phyloP scores from a whole-genome alignment of 35 echinoderm and acorn worm species.

The Stichopus chloronotus region DNA sequence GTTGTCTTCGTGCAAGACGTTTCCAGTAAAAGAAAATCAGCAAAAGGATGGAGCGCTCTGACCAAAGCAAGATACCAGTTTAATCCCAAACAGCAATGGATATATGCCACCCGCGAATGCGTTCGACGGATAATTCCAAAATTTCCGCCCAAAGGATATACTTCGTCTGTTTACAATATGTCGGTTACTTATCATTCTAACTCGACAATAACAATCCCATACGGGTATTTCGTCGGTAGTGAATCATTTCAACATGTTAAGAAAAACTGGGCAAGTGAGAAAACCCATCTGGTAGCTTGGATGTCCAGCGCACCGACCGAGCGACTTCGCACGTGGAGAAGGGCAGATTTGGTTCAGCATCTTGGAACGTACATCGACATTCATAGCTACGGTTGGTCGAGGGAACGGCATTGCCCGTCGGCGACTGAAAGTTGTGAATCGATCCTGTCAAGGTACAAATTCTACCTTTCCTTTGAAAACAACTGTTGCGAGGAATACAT shows the following conservation, averaged over 20 bases:
- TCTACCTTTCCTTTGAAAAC: conserved; percentile 28
- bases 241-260: too few species aligned
- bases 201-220: conserved; percentile 22
- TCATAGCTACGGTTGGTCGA: not conserved
- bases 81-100: conserved; percentile 12
- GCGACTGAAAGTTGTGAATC: not conserved
- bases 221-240: not conserved
- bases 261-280: conserved; percentile 5
- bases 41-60: not conserved
- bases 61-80: not conserved
- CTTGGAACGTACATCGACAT: not conserved
- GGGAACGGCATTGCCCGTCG: not conserved
- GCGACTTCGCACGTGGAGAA: not conserved
- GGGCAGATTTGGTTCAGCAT: not conserved
- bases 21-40: not conserved
- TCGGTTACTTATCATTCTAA: conserved; percentile 32
- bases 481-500: conserved; percentile 44
- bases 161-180: not conserved
- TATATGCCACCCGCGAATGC: conserved; percentile 24
- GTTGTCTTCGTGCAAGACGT: conserved; percentile 9
- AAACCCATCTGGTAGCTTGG: conserved; percentile 1
- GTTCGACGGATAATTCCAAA: not conserved
- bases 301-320: conserved; percentile 1
- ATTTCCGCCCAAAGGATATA: not conserved
- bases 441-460: conserved; percentile 10